Percentiles rank a stretch among this genome's conserved stretches.
phyloP scores from a whole-genome alignment of 2,113 vertebrate genomes.

The Andinoacara biseriatus region DNA sequence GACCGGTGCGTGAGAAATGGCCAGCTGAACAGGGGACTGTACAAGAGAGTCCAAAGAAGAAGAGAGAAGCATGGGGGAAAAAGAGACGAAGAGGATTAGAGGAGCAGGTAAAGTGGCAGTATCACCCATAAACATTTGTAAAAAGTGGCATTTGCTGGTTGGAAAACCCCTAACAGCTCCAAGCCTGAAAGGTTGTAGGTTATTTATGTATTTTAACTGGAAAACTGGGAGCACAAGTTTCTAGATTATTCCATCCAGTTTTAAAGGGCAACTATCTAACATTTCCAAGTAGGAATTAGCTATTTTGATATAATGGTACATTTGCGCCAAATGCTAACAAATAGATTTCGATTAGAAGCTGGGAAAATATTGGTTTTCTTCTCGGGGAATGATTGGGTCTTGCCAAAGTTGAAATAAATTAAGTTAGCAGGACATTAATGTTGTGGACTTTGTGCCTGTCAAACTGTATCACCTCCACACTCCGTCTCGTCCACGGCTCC shows the following conservation, averaged over 20 bases:
- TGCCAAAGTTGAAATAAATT: neutral
- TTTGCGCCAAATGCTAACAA: neutral
- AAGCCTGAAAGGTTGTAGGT: slow-evolving; percentile 19
- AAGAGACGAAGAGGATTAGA: neutral
- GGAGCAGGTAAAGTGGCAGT: neutral
- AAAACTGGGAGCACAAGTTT: slow-evolving; percentile 19
- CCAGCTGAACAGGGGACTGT: slow-evolving; percentile 91
- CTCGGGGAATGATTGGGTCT: neutral
- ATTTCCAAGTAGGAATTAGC: slow-evolving; percentile 16
- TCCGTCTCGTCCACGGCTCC: slow-evolving; percentile 87
- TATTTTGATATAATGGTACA: slow-evolving; percentile 2
- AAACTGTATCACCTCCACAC: slow-evolving; percentile 88
- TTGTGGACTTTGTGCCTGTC: slow-evolving; percentile 3
- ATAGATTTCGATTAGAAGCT: slow-evolving; percentile 12
- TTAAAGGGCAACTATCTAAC: slow-evolving; percentile 10
- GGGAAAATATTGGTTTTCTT: slow-evolving; percentile 30
- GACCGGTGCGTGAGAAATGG: slow-evolving; percentile 94
- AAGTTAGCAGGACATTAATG: neutral
- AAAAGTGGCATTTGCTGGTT: neutral
- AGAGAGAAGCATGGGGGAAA: neutral
- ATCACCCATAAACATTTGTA: neutral
- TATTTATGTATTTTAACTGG: slow-evolving; percentile 21
- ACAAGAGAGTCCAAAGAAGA: neutral
- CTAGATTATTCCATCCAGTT: slow-evolving; percentile 29
- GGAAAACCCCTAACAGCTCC: slow-evolving; percentile 5